Base-by-base conservation (phyloP, 2,113 vertebrate species). In the Polypterus senegalus region DNA sequence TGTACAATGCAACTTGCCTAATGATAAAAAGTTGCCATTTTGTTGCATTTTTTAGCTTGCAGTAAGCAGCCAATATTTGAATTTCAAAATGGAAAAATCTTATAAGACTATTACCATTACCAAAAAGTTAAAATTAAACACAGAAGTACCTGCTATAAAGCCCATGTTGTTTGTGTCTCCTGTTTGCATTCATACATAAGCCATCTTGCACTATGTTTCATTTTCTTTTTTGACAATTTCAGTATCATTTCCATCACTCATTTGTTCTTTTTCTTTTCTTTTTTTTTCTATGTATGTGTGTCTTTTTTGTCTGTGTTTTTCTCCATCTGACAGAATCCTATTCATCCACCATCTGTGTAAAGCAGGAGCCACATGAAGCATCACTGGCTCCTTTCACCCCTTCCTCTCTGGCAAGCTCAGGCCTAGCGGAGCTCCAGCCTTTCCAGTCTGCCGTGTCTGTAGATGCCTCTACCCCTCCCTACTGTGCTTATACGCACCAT, bases 371-470 rank as follows among this genome's bases (percentile, higher is more conserved):
- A 79, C 87, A 89, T 80, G 88, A 89, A 89, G 89, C 87, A 67
- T 91, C 88, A 77, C 87, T 90, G 88, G 88, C 90, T 79, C 90
- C 88, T 80, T 91, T 86, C 88, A 91, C 89, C 79, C 89, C 89
- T 78, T 76, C 75, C 74, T 86, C 88, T 80, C 83, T 86, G 77
- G 84, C 83, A 78, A 83, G 87, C 81, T 87, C 80, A 77, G 81
- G 83, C 81, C 80, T 88, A 85, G 86, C 87, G 80, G 88, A 87
- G 80, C 83, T 90, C 82, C 86, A 90, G 84, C 82, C 87, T 81
- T 88, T 88, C 81, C 88, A 88, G 83, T 81, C 85, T 79, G 74
- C 86, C 86, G 82, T 89, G 82, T 87, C 88, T 85, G 81, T 91
- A 69, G 89, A 91, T 78, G 88, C 86, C 77, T 89, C 84, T 74